Base-by-base conservation (phyloP, 2,113 vertebrate genomes). In the Apeltes quadracus region DNA sequence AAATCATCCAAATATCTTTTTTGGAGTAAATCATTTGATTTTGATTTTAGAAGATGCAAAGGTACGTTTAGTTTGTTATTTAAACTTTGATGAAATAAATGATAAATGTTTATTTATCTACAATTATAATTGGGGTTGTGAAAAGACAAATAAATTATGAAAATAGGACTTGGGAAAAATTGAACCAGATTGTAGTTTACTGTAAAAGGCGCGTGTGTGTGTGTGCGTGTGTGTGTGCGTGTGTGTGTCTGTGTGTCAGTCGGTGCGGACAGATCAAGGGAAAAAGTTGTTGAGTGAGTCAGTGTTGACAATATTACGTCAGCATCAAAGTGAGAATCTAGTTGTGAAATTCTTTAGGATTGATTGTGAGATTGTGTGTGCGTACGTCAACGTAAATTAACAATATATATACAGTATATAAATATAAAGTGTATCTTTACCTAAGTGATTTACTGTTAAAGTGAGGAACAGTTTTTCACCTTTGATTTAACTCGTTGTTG, bases 261-360 rank as follows among this genome's bases (percentile, higher is more conserved):
- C 11, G 22, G 39, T 62, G 48, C 51, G 14, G 25, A 74, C 12
- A 23, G 48, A 70, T 64, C 15, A 78, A 72, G 34, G 16, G 50
- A 11, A 72, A 23, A 77, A 67, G 68, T 72, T 81, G 83, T n/a
- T 75, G 79, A 78, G 63, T 81, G 85, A 83, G 73, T 82, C 79
- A 84, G 64, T 82, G 72, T 76, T 46, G 57, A n/a, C 46, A 66
- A 0, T 13, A 73, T 64, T 83, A 64, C 61, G 69, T 84, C 82
- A 82, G 66, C 61, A 56, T 65, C 71, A 66, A 32, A 75, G 79
- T 69, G 80, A 75, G 51, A 81, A 59, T 54, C 48, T 20, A 68
- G 41, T 75, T 75, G 82, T 72, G 61, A 79, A 77, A 25, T 16
- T 71, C 36, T 34, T 76, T 22, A 81, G 61, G 69, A 22, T 23